Percentiles rank a stretch among this genome's conserved stretches.
These are phyloP conservation scores for Sthenelais limicola DNA, from an alignment of 2,888 invertebrate species.

Conservation along the genomic window DNA sequence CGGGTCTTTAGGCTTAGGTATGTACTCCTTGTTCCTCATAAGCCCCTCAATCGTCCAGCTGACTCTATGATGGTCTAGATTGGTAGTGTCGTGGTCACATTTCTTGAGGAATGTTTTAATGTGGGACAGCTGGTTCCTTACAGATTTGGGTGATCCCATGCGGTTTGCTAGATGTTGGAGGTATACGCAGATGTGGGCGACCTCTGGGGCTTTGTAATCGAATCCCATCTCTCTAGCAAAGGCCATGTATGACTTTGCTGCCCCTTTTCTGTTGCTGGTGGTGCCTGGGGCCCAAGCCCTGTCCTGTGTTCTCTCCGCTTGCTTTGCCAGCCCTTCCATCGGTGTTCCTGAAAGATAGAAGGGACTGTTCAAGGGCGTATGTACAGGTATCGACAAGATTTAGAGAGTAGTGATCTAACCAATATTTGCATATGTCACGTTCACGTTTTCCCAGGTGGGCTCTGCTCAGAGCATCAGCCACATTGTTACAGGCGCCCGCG, in stretches of 20 bases:
- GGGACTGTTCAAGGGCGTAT: too few species aligned
- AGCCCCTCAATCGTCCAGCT: not conserved
- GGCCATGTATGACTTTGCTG: not conserved
- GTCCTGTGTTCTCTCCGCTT: too few species aligned
- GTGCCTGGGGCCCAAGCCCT: constrained; percentile 3
- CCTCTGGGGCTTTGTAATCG: not conserved
- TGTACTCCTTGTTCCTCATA: not conserved
- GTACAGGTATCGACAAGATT: too few species aligned
- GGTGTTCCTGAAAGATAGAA: too few species aligned
- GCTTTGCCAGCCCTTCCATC: too few species aligned
- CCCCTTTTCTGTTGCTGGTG: not conserved
- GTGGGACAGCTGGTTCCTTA: not conserved
- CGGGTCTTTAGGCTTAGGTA: not conserved
- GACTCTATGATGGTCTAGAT: not conserved
- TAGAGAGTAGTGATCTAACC: too few species aligned
- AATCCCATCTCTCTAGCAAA: not conserved
- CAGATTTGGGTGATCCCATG: not conserved
- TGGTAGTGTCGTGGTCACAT: not conserved
- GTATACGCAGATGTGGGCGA: not conserved
- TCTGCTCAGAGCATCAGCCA: too few species aligned
- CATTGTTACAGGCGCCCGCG: too few species aligned
- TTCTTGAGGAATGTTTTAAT: not conserved
- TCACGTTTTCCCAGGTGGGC: too few species aligned
- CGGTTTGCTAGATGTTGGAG: not conserved
- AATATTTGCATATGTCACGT: too few species aligned